Base-by-base conservation (phyloP, 2,113 vertebrate species). In the Labeo catla region DNA sequence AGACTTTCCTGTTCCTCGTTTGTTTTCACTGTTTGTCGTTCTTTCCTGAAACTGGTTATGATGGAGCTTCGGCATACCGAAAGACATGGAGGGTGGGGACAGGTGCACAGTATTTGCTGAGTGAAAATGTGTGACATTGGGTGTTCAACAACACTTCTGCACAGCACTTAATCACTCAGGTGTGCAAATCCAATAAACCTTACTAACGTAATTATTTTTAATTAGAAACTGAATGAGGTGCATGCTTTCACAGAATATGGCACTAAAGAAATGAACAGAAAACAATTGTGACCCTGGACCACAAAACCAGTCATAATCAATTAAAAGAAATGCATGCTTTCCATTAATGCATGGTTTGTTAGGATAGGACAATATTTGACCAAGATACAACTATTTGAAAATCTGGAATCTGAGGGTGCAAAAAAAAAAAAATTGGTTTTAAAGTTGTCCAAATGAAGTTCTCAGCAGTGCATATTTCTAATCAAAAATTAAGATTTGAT, bases 1-100 rank as follows among this genome's bases (percentile, higher is more conserved):
- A 45, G 76, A 88, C 80, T 70, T 86, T 82, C 78, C 80, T 50
- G 49, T 70, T 72, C 16, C 76, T 80, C 36, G 10, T 39, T 23
- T 28, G 28, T 23, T 80, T 77, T 66, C 70, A 16, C 34, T 87
- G 34, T 77, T 76, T 57, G 52, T 68, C 12, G 16, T 34, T 72
- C 63, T 78, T 45, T 65, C 59, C 74, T 82, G 65, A 72, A 57
- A 49, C 77, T 82, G 50, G 68, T 83, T 83, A 43, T 36, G 45
- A 81, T 50, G 28, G 28, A 74, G 12, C 34, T 84, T 4, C 4
- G 21, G 8, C 49, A 73, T 73, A 23, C 49, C 82, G 57, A 11
- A 54, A 54, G 19, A 70, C 1, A 4, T 8, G 11, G 47, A 82
- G 28, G 47, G 81, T 7, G 81, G 65, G n/a, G 63, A 4, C 11